Evolutionary conservation across 2,888 invertebrate species (phyloP), one percentile per base, ranked within the genome.

Genomic region (Sialis lutaria): DNA sequence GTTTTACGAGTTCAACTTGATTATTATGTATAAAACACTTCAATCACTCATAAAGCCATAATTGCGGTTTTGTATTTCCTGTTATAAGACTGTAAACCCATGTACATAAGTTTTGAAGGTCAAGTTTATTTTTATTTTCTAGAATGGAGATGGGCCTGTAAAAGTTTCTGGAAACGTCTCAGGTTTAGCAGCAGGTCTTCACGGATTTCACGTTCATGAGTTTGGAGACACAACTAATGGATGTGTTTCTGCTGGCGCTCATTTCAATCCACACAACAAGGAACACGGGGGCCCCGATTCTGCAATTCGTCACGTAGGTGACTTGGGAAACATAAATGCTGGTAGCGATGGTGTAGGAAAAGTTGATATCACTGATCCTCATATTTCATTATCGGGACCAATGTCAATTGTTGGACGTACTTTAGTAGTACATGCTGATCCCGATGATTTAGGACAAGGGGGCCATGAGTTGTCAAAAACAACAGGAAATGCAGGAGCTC

Each of bases 141-240:
- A 79, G 82, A 67, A 68, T 56, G 73, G 68, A 0, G 70, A 70
- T n/a, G 64, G 70, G n/a, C 74, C 81, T 2, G 86, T 87, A 1
- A 72, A 74, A 48, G 73, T 95, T n/a, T 77, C 77, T 33, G 95
- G 95, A 6, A 79, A 87, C 65, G 73, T 96, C 7, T 68, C 64
- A 33, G 92, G 93, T 2, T 70, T 96, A 33, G 62, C 72, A 12
- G 72, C 80, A 63, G 95, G 95, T 50, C 61, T 67, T 3, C 88
- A 92, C 60, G 91, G 91, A 22, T 92, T 96, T 69, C 96, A 96
- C 62, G 78, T 96, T 50, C 96, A 96, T 62, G 89, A 96, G 68
- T 95, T 91, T 61, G 96, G 96, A 1, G 95, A 95, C 67, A 89
- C 87, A 60, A 91, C 92, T 32, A 91, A 95, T 62, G 90, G 89